phyloP scores from a whole-genome alignment of 2,888 invertebrate species.

The Troides oblongomaculatus region DNA sequence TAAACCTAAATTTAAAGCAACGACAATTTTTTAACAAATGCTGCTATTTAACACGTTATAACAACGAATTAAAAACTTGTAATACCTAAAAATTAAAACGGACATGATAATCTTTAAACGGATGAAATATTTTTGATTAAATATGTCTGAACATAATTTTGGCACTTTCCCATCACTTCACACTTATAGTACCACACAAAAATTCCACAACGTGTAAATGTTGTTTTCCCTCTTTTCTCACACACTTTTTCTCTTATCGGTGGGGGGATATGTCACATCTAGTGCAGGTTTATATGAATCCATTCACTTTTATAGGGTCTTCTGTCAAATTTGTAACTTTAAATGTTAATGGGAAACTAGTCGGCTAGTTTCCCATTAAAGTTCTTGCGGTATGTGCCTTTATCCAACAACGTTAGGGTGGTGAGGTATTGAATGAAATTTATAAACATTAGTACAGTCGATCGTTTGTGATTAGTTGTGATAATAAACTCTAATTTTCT shows the following conservation, averaged over 20 bases:
- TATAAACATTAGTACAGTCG: constrained; percentile 63
- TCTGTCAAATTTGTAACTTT: constrained; percentile 25
- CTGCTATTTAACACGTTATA: no score
- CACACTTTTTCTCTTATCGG: background rate
- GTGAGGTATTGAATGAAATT: constrained; percentile 61
- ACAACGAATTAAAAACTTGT: no score
- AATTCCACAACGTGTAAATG: no score
- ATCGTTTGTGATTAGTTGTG: background rate
- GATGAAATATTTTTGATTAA: no score
- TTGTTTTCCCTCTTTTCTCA: background rate
- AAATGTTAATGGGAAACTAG: constrained; percentile 34
- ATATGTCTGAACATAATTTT: no score
- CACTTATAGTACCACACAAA: no score
- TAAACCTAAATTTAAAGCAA: no score
- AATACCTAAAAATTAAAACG: no score
- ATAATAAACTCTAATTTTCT: background rate
- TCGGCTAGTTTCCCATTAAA: constrained; percentile 29
- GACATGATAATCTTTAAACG: no score
- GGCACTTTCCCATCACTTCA: no score
- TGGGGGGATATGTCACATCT: background rate
- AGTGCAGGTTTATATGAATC: background rate
- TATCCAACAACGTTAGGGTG: constrained; percentile 58
- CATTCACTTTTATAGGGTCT: background rate
- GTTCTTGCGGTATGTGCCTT: constrained; percentile 50
- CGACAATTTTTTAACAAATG: no score